Evolutionary conservation across 2,113 vertebrate species (phyloP), one percentile per base, ranked within the genome.

Genomic region (Abramis brama): DNA sequence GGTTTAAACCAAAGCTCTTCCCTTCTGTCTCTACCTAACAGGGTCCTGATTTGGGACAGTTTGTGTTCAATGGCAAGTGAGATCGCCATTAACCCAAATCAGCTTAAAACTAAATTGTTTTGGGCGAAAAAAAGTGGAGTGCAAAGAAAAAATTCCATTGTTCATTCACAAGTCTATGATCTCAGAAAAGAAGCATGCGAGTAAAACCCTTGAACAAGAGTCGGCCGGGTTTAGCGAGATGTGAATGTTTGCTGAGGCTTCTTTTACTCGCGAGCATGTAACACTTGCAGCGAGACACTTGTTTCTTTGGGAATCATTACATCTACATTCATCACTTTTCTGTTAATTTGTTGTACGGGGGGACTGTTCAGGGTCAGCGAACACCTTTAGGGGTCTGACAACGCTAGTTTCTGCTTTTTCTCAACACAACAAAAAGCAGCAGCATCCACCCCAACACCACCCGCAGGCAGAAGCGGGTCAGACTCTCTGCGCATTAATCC

Each of bases 301-400:
- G 85, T 73, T 75, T 89, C 71, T 85, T 60, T 52, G 52, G 83
- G 36, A 86, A 73, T 86, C 83, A 79, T 79, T 85, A 91, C 75
- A 91, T 92, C 47, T 64, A 82, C 93, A 93, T 92, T 91, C 83
- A 92, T 86, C 91, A 91, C 90, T 89, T 93, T 88, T 88, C 85
- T 85, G 92, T 91, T 92, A 92, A 92, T 83, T 60, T 92, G 93
- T 91, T 92, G 92, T 79, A 79, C 77, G 23, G 75, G 76, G 45
- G 79, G 88, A 79, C 84, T 86, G 90, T 91, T 93, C 91, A 90
- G 93, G 92, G 87, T 94, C 94, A 93, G 83, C 90, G 91, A 92
- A 92, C 93, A 90, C 92, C 90, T 93, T 94, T 91, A 90, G 89
- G 79, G 84, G 88, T 91, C 93, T 94, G 93, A 95, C 93, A 91